Conservation (phyloP, 2,797 vertebrate genomes). For the Champsocephalus esox region DNA sequence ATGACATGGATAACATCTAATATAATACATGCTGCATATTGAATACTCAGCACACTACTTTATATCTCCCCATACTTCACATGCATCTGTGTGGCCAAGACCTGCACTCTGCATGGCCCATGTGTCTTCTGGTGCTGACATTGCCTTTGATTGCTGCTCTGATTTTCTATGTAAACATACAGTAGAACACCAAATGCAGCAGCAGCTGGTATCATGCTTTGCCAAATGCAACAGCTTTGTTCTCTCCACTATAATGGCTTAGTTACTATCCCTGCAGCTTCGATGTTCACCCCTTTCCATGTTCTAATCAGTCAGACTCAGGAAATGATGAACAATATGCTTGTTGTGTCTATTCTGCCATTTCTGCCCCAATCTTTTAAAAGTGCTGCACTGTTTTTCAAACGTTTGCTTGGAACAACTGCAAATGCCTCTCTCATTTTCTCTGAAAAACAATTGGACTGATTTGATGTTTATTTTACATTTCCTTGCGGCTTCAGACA, state of each 20-base stretch:
- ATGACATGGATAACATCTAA: neutral
- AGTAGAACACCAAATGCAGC: constrained; percentile 30
- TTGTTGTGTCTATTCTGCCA: constrained; percentile 82
- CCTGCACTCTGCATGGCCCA: neutral
- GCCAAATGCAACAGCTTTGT: constrained; percentile 79
- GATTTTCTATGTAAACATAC: constrained; percentile 24
- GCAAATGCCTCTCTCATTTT: constrained; percentile 60
- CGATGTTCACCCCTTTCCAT: constrained; percentile 30
- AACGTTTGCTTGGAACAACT: constrained; percentile 23
- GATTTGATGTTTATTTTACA: constrained; percentile 76
- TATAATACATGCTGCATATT: neutral
- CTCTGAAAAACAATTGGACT: constrained; percentile 38
- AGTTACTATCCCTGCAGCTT: constrained; percentile 49
- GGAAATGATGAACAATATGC: constrained; percentile 82
- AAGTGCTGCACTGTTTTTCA: constrained; percentile 45
- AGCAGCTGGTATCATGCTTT: constrained; percentile 63
- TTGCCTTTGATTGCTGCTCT: constrained; percentile 9
- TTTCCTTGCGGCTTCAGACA: constrained; percentile 77
- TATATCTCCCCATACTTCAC: neutral
- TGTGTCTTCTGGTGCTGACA: constrained; percentile 11
- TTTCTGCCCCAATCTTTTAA: constrained; percentile 57
- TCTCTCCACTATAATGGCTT: constrained; percentile 67
- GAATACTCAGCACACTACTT: neutral
- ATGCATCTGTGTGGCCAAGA: neutral
- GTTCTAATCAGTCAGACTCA: constrained; percentile 60